These are phyloP conservation scores for Callospermophilus lateralis DNA, from an alignment of 2,113 vertebrate genomes.

Conservation along the genomic window DNA sequence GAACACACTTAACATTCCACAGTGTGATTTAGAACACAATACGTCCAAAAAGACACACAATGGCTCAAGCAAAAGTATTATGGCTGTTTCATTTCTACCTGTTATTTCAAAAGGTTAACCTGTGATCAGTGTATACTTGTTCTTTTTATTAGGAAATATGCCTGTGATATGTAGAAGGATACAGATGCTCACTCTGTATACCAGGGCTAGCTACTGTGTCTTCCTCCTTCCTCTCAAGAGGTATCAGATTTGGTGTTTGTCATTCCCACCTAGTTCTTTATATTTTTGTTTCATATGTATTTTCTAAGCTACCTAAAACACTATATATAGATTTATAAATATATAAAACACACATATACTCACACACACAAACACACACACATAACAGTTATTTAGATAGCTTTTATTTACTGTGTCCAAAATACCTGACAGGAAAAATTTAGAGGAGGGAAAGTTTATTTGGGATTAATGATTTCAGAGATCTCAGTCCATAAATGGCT, in stretches of 20 bases:
- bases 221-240: neutral
- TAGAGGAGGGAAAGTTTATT: too few species aligned
- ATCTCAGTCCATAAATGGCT: too few species aligned
- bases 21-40: neutral
- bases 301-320: neutral
- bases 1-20: neutral
- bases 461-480: too few species aligned
- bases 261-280: neutral
- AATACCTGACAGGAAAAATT: too few species aligned
- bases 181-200: neutral
- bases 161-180: neutral
- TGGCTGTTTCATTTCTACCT: neutral
- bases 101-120: neutral
- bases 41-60: neutral
- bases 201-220: neutral
- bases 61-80: neutral
- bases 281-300: neutral
- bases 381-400: too few species aligned
- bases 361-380: too few species aligned
- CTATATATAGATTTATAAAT: too few species aligned
- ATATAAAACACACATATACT: too few species aligned
- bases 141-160: slow-evolving; percentile 17
- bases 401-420: too few species aligned
- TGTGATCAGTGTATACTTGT: neutral
- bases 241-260: neutral